Evolutionary conservation across 2,888 invertebrate species (phyloP).

Genomic region (Ommatoiulus sabulosus): DNA sequence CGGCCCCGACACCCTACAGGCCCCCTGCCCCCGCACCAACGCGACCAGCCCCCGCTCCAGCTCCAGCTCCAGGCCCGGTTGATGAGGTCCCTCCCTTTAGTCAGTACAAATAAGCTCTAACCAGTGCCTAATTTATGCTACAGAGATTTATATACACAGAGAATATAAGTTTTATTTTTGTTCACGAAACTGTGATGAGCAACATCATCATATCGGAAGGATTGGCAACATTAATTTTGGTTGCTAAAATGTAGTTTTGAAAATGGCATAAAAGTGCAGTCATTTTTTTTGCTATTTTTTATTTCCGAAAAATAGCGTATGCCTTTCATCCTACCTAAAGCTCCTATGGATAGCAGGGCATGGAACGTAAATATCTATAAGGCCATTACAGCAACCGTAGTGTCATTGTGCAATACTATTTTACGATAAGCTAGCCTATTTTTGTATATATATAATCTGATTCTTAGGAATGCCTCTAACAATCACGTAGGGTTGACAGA

Average conservation of each 20-base stretch:
- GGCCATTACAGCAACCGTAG: constrained; percentile 44
- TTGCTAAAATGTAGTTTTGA: constrained; percentile 10
- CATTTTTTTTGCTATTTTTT: not conserved
- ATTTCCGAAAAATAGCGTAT: not conserved
- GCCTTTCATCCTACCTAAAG: constrained; percentile 11
- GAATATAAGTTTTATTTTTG: constrained; percentile 14
- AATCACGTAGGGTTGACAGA: not conserved
- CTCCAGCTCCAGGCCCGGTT: constrained; percentile 53
- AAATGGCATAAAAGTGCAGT: not conserved
- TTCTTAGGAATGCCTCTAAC: not conserved
- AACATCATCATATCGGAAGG: not conserved
- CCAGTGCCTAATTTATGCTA: constrained; percentile 39
- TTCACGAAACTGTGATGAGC: constrained; percentile 1
- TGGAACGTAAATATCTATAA: constrained; percentile 18
- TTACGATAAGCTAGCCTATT: constrained; percentile 32
- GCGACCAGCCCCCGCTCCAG: constrained; percentile 53
- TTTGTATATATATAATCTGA: constrained; percentile 3
- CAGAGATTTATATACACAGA: constrained; percentile 41
- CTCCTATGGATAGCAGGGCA: constrained; percentile 48
- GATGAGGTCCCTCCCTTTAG: constrained; percentile 57
- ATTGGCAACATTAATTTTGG: not conserved
- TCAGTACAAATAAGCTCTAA: constrained; percentile 56
- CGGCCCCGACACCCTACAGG: constrained; percentile 54
- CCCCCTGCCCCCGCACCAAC: constrained; percentile 48
- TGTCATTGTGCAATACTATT: constrained; percentile 25